These are phyloP conservation scores for Amblyjoppa proteus DNA, from an alignment of 2,888 invertebrate genomes.

Conservation along the genomic window DNA sequence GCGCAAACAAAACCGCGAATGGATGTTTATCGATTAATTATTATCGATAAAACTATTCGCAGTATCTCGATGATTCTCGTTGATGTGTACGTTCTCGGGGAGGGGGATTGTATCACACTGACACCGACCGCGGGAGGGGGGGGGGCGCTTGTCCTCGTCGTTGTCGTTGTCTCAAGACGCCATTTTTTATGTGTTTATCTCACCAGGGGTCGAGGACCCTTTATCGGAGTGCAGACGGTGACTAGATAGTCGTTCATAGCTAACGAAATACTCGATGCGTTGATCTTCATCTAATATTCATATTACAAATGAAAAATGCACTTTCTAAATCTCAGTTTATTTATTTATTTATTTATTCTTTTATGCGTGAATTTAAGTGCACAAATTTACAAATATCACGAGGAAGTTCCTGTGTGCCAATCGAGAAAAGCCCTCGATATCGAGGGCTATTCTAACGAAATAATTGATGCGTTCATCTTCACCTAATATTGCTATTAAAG, in stretches of 20 bases:
- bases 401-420: no score
- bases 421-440: no score
- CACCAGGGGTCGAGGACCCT: constrained; percentile 77
- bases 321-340: not conserved
- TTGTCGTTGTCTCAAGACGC: constrained; percentile 63
- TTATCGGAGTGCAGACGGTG: constrained; percentile 71
- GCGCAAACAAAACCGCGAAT: constrained; percentile 78
- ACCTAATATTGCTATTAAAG: not conserved
- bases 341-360: no score
- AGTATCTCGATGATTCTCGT: constrained; percentile 72
- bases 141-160: constrained; percentile 16
- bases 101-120: constrained; percentile 57
- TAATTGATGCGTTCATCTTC: no score
- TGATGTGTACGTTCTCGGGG: constrained; percentile 11
- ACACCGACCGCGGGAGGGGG: not conserved
- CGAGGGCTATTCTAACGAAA: not conserved
- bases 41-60: constrained; percentile 80
- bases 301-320: constrained; percentile 3
- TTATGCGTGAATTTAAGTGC: no score
- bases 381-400: no score
- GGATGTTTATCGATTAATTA: constrained; percentile 82
- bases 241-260: constrained; percentile 20
- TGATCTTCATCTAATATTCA: not conserved
- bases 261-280: not conserved
- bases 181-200: constrained; percentile 61